Conservation (phyloP, 2,797 vertebrate genomes). For the Phrynocephalus forsythii region DNA sequence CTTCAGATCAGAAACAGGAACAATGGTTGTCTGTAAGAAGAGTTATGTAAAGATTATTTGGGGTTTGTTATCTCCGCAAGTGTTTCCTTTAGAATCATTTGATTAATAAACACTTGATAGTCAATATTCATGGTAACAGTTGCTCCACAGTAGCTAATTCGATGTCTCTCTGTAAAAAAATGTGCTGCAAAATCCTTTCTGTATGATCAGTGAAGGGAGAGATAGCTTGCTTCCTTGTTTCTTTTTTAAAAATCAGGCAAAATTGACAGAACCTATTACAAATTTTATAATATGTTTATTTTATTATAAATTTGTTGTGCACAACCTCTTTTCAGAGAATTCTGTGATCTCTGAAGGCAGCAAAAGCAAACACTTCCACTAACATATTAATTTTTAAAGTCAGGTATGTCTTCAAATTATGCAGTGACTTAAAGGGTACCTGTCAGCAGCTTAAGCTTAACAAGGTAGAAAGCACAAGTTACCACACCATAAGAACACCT, state of each 20-base stretch:
- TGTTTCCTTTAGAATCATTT: too few relatives aligned
- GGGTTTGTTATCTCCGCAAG: too few relatives aligned
- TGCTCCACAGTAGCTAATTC: background rate
- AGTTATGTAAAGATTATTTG: conserved; percentile 9
- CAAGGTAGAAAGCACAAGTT: background rate
- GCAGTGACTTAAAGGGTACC: background rate
- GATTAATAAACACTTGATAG: background rate
- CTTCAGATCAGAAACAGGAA: conserved; percentile 33
- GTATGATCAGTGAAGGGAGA: background rate
- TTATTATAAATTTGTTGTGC: background rate
- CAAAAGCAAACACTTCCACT: background rate
- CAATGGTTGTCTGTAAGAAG: conserved; percentile 41
- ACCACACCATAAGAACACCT: background rate
- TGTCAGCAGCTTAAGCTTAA: conserved; percentile 36
- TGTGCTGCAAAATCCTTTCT: too few relatives aligned
- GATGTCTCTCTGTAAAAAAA: background rate
- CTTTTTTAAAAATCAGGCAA: background rate
- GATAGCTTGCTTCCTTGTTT: background rate
- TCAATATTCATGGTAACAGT: background rate
- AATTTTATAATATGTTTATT: background rate
- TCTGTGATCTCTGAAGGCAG: background rate
- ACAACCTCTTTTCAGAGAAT: background rate
- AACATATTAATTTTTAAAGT: conserved; percentile 13
- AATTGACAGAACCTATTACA: background rate
- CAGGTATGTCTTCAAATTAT: conserved; percentile 18